Evolutionary conservation across 2,113 vertebrate genomes (phyloP), one percentile per base, ranked within the genome.

Genomic region (Ophiodon elongatus): DNA sequence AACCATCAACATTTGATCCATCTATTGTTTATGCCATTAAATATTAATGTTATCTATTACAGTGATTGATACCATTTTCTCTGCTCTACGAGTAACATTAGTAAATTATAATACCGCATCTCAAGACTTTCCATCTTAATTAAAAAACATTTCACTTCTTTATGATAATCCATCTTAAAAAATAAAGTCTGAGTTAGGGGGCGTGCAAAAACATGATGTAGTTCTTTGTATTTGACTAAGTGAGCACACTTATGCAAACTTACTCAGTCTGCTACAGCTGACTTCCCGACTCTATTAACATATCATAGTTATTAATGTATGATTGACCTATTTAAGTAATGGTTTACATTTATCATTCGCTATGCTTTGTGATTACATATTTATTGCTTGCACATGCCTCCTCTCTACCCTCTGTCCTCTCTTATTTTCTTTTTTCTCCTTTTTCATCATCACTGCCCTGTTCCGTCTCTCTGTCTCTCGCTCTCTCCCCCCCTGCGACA

Each of bases 301-400:
- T 72, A 78, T 74, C 1, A 29, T 74, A 68, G 60, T 88, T 91
- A 92, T 85, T 90, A 92, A 89, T 88, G 88, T 83, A 85, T 86
- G 88, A 92, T 90, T 88, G 90, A 91, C 92, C 93, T 90, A 86
- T 89, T 88, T 88, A 83, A 87, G 64, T 92, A 89, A 91, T 90
- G 79, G 66, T 84, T 71, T 74, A 84, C 84, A 89, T 94, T 88
- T 87, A 89, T 91, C 90, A 90, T 91, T 85, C 69, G 65, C 63
- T 41, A 64, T 88, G 86, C 88, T 57, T 77, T 89, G 80, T 86
- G 84, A 85, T 92, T 84, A 76, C 77, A 73, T 88, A 90, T 93
- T 91, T 92, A 88, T 91, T 70, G 76, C 73, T 67, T 62, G 69
- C 57, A 78, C 52, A 64, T 82, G 84, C 85, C 72, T 79, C 68